These are phyloP conservation scores for Hydropsyche betteni DNA, from an alignment of 2,888 invertebrate genomes.

Conservation along the genomic window DNA sequence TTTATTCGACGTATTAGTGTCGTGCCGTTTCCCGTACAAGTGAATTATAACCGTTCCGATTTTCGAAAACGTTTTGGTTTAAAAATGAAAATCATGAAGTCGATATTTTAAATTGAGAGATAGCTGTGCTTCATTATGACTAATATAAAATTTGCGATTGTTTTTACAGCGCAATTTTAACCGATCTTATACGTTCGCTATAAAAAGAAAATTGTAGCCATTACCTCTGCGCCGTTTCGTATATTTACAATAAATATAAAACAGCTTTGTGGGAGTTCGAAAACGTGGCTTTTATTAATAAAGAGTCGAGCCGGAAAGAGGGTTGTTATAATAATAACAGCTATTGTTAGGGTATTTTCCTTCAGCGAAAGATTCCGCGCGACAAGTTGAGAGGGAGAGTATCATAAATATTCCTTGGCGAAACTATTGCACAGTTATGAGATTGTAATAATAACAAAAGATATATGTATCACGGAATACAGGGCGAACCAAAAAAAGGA, in stretches of 20 bases:
- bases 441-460: conserved; percentile 17
- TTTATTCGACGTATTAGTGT: too few relatives aligned
- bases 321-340: conserved; percentile 4
- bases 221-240: too few relatives aligned
- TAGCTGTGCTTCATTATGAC: too few relatives aligned
- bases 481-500: background rate
- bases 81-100: too few relatives aligned
- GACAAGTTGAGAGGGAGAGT: background rate
- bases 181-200: too few relatives aligned
- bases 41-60: too few relatives aligned
- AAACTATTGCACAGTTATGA: conserved; percentile 26
- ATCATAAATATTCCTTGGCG: conserved; percentile 20
- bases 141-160: too few relatives aligned
- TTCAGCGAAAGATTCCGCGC: conserved; percentile 24
- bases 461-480: background rate
- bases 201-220: too few relatives aligned
- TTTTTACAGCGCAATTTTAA: too few relatives aligned
- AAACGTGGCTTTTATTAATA: conserved; percentile 26
- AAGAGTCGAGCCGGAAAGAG: background rate
- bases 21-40: too few relatives aligned
- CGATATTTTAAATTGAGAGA: too few relatives aligned
- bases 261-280: background rate
- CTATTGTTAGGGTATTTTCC: conserved; percentile 2
- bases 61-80: too few relatives aligned
- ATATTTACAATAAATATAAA: background rate